Percentiles rank a stretch among this genome's conserved stretches.
Conservation (phyloP, 2,888 invertebrate species). For the Tenthredo notha region DNA sequence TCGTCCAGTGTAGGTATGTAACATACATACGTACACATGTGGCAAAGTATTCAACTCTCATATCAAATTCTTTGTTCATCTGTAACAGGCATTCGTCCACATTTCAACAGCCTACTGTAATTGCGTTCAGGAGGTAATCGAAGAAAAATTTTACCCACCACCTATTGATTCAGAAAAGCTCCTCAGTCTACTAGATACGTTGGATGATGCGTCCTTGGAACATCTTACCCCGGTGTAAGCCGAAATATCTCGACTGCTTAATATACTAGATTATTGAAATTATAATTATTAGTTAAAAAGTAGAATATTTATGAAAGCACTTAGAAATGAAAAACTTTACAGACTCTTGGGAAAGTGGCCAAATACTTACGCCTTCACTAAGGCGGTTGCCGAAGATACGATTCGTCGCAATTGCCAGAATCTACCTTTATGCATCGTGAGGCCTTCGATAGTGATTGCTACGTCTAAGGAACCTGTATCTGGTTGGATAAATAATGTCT, state of each 20-base stretch:
- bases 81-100: conserved; percentile 71
- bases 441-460: conserved; percentile 83
- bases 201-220: conserved; percentile 69
- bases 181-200: conserved; percentile 66
- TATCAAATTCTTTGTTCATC: background rate
- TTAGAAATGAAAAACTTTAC: conserved; percentile 55
- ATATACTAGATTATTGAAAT: no score
- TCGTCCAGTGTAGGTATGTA: background rate
- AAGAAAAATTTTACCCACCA: conserved; percentile 72
- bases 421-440: conserved; percentile 84
- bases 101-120: conserved; percentile 74
- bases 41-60: background rate
- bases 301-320: background rate
- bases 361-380: conserved; percentile 88
- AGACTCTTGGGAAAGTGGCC: conserved; percentile 82
- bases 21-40: background rate
- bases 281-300: no score
- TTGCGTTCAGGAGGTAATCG: conserved; percentile 68
- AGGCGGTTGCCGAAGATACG: conserved; percentile 85
- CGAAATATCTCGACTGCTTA: background rate
- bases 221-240: conserved; percentile 69
- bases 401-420: conserved; percentile 80
- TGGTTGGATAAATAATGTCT: conserved; percentile 87
- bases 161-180: conserved; percentile 69
- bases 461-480: conserved; percentile 77